Percentiles rank a stretch among this genome's conserved stretches.
These are phyloP conservation scores for Globodera ellingtonae DNA, from an alignment of 1,140 invertebrate species.

Conservation along the genomic window DNA sequence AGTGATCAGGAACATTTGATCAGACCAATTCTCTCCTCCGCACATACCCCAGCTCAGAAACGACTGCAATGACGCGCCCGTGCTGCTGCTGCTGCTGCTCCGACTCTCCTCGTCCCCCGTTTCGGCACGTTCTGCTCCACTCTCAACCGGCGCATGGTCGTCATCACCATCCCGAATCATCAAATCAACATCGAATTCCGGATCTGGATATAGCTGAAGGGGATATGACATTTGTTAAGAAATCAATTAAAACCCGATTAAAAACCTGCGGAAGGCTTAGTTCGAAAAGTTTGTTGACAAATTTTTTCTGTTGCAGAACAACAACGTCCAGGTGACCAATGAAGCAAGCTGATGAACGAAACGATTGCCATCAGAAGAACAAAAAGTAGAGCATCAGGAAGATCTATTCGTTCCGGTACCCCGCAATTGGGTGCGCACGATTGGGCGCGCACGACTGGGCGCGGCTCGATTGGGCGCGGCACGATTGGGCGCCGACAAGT, in stretches of 20 bases:
- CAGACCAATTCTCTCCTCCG: neutral
- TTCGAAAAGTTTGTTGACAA: constrained; percentile 5
- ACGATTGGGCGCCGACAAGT: too few species aligned
- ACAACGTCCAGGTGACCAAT: constrained; percentile 6
- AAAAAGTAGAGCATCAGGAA: constrained; percentile 26
- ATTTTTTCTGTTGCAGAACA: constrained; percentile 8
- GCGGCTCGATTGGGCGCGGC: too few species aligned
- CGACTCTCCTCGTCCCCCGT: neutral
- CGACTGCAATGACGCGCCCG: neutral
- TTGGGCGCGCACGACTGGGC: too few species aligned
- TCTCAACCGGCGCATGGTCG: neutral
- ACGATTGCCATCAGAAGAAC: constrained; percentile 12
- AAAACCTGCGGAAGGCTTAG: constrained; percentile 6
- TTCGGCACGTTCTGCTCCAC: neutral
- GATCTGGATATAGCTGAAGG: neutral
- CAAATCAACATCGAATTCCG: neutral
- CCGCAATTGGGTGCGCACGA: too few species aligned
- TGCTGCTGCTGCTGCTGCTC: neutral
- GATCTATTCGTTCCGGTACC: constrained; percentile 28
- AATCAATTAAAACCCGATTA: neutral
- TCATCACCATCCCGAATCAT: neutral
- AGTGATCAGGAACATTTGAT: too few species aligned
- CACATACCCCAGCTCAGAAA: neutral
- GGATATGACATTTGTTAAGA: neutral
- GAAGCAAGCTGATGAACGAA: neutral